A percentile compares a stretch with the other conserved stretches of the same genome.
Evolutionary conservation across 2,113 vertebrate genomes (phyloP).

Genomic region (Natator depressus): DNA sequence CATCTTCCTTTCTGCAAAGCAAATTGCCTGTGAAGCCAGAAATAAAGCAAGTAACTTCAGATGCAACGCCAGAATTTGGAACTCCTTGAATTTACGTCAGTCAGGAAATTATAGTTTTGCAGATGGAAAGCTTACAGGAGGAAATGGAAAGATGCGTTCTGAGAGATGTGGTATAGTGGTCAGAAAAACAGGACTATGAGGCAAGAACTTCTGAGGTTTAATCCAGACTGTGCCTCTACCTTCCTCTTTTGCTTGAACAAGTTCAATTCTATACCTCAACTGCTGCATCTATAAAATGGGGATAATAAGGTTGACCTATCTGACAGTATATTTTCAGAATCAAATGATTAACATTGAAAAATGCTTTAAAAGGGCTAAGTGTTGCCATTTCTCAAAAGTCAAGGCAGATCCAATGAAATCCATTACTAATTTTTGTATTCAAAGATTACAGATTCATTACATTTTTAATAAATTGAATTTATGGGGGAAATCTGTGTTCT

Average conservation of each 20-base stretch:
- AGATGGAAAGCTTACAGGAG: conserved; percentile 65
- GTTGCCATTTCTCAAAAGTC: neutral
- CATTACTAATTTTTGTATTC: neutral
- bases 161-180: conserved; percentile 53
- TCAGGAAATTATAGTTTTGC: conserved; percentile 69
- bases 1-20: neutral
- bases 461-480: neutral
- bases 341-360: neutral
- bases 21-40: conserved; percentile 12
- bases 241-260: conserved; percentile 2
- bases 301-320: neutral
- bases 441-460: neutral
- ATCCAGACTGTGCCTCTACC: conserved; percentile 1
- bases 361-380: neutral
- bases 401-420: neutral
- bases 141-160: conserved; percentile 68
- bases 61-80: conserved; percentile 55
- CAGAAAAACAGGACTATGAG: conserved; percentile 23
- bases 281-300: conserved; percentile 4
- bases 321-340: neutral
- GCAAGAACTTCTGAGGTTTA: conserved; percentile 37
- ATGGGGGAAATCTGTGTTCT: neutral
- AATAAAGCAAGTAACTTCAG: conserved; percentile 59
- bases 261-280: neutral
- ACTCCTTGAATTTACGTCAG: conserved; percentile 62